phyloP scores from a whole-genome alignment of 2,888 invertebrate genomes.

The Adineta ricciae region DNA sequence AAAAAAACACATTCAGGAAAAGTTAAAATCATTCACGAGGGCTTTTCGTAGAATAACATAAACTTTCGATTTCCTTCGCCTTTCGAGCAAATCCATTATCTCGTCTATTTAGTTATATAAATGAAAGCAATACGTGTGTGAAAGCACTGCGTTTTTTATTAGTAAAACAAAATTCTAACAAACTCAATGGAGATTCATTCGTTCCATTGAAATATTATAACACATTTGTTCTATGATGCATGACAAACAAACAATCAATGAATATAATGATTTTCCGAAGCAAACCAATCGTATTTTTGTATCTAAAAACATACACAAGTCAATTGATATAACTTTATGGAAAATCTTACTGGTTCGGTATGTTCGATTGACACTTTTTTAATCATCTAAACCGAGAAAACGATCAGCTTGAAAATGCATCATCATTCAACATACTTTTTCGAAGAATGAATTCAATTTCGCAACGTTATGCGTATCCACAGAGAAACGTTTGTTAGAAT shows the following conservation, averaged over 20 bases:
- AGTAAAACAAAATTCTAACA: no score
- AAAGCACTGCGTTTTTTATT: no score
- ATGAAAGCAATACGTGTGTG: no score
- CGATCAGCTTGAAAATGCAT: no score
- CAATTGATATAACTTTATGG: neutral
- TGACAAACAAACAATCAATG: neutral
- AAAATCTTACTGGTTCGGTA: neutral
- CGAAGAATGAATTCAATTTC: constrained; percentile 16
- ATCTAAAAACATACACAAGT: neutral
- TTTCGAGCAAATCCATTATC: no score
- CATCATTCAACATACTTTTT: no score
- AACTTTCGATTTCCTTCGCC: no score
- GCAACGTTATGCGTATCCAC: neutral
- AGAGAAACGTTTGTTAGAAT: neutral
- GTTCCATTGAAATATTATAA: no score
- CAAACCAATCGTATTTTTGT: neutral
- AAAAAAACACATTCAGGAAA: neutral
- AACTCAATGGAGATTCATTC: no score
- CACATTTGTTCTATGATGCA: no score
- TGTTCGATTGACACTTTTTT: neutral
- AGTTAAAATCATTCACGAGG: neutral
- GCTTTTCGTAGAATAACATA: no score
- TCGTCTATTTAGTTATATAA: no score
- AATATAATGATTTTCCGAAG: neutral
- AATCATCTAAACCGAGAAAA: neutral